Conservation (phyloP, 2,797 vertebrate genomes). For the Alauda arvensis region DNA sequence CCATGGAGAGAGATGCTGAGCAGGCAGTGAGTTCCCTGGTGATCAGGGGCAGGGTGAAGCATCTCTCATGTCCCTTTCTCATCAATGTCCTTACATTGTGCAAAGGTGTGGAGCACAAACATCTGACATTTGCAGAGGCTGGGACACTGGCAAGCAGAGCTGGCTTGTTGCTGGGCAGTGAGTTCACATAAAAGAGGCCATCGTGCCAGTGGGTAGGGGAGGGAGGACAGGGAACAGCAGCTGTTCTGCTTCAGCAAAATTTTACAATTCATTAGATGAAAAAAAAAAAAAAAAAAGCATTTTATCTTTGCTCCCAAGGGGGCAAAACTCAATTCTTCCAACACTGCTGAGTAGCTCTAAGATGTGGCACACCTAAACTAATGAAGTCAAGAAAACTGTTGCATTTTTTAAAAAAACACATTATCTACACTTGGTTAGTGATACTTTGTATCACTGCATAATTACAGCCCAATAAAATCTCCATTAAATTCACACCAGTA, state of each 20-base stretch:
- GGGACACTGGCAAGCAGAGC: not conserved
- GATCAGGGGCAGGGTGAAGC: not conserved
- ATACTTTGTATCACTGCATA: constrained; percentile 10
- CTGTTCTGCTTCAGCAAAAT: constrained; percentile 26
- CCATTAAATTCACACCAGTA: constrained; percentile 53
- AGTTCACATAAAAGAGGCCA: not conserved
- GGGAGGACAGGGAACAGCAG: not conserved
- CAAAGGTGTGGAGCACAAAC: not conserved
- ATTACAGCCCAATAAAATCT: constrained; percentile 34
- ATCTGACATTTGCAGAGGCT: not conserved
- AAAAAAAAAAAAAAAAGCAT: not conserved
- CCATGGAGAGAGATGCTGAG: not conserved
- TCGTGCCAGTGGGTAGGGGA: not conserved
- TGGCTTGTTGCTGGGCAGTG: not conserved
- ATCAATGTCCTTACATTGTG: not conserved
- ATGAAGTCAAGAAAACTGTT: not conserved
- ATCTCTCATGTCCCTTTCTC: not conserved
- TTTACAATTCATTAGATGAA: constrained; percentile 2
- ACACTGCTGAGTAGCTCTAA: not conserved
- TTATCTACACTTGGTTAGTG: constrained; percentile 21
- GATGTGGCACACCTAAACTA: constrained; percentile 23
- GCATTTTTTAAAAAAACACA: constrained; percentile 36
- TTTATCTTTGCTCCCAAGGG: constrained; percentile 23
- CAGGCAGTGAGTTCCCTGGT: not conserved
- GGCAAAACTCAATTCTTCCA: constrained; percentile 11